Evolutionary conservation across 2,797 vertebrate genomes (phyloP).

Genomic region (Nothura maculosa): DNA sequence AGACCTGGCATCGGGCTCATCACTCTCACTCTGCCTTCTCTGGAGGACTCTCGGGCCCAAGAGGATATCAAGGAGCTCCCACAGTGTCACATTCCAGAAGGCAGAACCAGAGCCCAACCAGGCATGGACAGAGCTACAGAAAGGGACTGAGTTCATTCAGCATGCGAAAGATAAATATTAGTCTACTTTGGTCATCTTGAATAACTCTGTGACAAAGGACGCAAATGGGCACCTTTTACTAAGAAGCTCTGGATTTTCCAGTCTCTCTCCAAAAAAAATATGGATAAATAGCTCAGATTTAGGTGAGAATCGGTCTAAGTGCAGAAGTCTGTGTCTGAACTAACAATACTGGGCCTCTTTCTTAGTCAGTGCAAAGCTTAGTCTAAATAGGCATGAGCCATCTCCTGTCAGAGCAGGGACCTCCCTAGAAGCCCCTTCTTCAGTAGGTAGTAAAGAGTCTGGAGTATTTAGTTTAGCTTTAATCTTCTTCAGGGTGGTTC

Average conservation of each 20-base stretch:
- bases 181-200: neutral
- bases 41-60: neutral
- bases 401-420: neutral
- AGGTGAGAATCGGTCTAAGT: neutral
- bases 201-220: neutral
- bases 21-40: neutral
- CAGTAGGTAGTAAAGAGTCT: neutral
- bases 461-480: neutral
- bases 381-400: neutral
- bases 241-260: neutral
- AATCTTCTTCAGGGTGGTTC: neutral
- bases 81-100: neutral
- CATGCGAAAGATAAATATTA: neutral
- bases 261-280: neutral
- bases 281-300: neutral
- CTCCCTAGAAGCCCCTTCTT: neutral
- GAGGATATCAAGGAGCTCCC: accelerated
- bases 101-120: neutral
- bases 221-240: too few species aligned
- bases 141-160: neutral
- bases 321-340: neutral
- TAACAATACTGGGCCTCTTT: neutral
- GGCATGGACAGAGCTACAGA: neutral
- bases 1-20: neutral
- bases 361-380: neutral